Percentiles rank a stretch among this genome's conserved stretches.
Conservation (phyloP, 1,140 invertebrate species). For the Pomacea maculata region DNA sequence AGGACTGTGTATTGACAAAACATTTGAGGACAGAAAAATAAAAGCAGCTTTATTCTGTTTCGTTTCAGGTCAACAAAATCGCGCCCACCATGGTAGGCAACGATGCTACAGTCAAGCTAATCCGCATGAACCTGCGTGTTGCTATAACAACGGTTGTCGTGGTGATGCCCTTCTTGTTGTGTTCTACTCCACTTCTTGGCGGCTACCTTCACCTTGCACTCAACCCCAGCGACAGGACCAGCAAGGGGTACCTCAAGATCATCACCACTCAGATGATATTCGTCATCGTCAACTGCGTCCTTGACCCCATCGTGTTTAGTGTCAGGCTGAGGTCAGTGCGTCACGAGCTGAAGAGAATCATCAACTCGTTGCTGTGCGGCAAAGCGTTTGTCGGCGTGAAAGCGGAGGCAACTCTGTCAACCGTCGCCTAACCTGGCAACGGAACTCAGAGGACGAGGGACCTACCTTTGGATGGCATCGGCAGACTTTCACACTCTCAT, state of each 20-base stretch:
- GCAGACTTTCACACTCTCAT: no score
- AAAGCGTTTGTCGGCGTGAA: no score
- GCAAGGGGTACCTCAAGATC: not conserved
- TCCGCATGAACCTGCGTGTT: conserved; percentile 1
- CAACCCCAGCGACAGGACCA: not conserved
- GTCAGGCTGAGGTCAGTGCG: not conserved
- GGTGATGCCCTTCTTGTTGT: conserved; percentile 5
- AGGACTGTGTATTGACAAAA: no score
- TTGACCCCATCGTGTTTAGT: conserved; percentile 3
- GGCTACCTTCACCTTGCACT: not conserved
- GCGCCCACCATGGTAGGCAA: conserved; percentile 6
- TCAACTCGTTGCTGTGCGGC: no score
- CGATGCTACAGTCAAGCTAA: not conserved
- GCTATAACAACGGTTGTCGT: conserved; percentile 5
- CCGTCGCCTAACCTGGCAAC: no score
- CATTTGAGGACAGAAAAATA: no score
- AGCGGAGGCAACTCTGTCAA: no score
- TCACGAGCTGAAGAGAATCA: not conserved
- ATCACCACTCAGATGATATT: conserved; percentile 13
- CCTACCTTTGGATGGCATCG: no score
- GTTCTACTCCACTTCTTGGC: not conserved
- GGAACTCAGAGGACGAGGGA: no score
- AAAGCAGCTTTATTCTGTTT: no score
- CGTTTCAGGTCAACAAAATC: conserved; percentile 16
- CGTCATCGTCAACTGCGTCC: conserved; percentile 5